Evolutionary conservation across 2,888 invertebrate species (phyloP).

Genomic region (Tetragnatha montana): DNA sequence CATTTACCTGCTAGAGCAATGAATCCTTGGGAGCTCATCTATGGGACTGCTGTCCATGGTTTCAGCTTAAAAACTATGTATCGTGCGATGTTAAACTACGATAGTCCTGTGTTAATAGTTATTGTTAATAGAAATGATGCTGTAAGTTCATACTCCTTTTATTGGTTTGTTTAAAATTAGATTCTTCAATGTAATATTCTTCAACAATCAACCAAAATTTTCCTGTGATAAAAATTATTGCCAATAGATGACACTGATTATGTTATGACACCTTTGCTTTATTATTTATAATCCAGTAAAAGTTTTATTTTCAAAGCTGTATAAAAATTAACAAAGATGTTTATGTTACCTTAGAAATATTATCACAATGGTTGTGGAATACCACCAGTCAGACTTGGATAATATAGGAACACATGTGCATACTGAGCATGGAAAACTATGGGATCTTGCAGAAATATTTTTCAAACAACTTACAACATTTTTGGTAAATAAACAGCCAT

Average conservation of each 20-base stretch:
- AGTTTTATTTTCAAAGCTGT: not conserved
- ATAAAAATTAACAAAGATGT: not conserved
- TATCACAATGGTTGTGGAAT: too few relatives aligned
- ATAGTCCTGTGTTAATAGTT: constrained; percentile 94
- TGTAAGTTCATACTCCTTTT: constrained; percentile 80
- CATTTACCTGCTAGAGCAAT: constrained; percentile 96
- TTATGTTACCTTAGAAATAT: too few relatives aligned
- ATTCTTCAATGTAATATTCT: too few relatives aligned
- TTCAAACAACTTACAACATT: too few relatives aligned
- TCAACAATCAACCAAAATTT: too few relatives aligned
- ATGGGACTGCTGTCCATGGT: constrained; percentile 97
- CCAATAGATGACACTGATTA: not conserved
- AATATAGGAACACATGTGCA: too few relatives aligned
- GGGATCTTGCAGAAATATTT: too few relatives aligned
- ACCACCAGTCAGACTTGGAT: too few relatives aligned
- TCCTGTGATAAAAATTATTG: too few relatives aligned
- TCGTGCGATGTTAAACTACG: constrained; percentile 94
- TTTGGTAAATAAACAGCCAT: too few relatives aligned
- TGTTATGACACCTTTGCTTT: not conserved
- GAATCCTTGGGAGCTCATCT: constrained; percentile 93
- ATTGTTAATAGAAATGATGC: constrained; percentile 96
- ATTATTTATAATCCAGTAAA: not conserved
- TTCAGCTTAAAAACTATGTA: constrained; percentile 98
- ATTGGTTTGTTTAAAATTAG: too few relatives aligned
- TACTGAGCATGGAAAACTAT: too few relatives aligned